phyloP scores from a whole-genome alignment of 2,888 invertebrate genomes.

The Elegia similella region DNA sequence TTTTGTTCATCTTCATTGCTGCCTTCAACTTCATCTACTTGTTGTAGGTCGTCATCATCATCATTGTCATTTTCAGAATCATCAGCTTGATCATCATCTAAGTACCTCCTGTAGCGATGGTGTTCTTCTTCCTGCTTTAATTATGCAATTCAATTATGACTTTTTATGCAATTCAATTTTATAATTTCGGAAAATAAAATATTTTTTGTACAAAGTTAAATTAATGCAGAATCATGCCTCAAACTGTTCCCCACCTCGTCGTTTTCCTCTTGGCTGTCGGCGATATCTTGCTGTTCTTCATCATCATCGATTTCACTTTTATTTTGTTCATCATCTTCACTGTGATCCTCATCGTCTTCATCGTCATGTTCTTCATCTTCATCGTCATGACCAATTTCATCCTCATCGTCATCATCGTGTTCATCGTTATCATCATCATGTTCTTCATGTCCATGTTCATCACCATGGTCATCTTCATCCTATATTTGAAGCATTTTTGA shows the following conservation, averaged over 20 bases:
- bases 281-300: slow-evolving; percentile 40
- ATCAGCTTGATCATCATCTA: slow-evolving; percentile 26
- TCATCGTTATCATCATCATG: slow-evolving; percentile 40
- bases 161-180: background rate
- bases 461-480: slow-evolving; percentile 37
- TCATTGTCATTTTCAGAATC: slow-evolving; percentile 34
- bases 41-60: slow-evolving; percentile 34
- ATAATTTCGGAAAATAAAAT: background rate
- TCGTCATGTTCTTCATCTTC: background rate
- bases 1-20: slow-evolving; percentile 32
- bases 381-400: background rate
- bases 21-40: slow-evolving; percentile 38
- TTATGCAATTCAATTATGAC: slow-evolving; percentile 1
- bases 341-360: slow-evolving; percentile 14
- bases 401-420: slow-evolving; percentile 21
- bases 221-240: background rate
- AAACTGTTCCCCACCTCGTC: slow-evolving; percentile 14
- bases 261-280: slow-evolving; percentile 19
- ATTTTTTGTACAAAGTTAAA: background rate
- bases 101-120: slow-evolving; percentile 37
- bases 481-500: slow-evolving; percentile 21
- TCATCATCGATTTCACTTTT: slow-evolving; percentile 36
- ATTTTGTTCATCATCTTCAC: slow-evolving; percentile 43
- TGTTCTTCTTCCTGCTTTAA: slow-evolving; percentile 30
- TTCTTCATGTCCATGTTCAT: slow-evolving; percentile 41